Percentiles rank a stretch among this genome's conserved stretches.
These are phyloP conservation scores for Siderastrea radians DNA, from an alignment of 92 coral and sea anemone genomes.

Conservation along the genomic window DNA sequence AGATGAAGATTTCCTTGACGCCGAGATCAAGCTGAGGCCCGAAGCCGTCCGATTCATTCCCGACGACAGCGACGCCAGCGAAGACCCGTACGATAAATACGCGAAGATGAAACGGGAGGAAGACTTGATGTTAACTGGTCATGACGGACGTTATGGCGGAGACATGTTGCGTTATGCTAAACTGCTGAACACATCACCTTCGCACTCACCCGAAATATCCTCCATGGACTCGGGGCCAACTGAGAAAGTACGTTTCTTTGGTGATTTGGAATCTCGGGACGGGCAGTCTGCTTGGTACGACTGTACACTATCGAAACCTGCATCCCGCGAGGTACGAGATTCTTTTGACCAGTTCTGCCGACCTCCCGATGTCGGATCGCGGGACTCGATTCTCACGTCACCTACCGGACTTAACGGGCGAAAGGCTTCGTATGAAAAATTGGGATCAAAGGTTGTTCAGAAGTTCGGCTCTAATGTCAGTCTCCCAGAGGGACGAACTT, in stretches of 20 bases:
- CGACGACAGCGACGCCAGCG: constrained; percentile 63
- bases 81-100: constrained; percentile 44
- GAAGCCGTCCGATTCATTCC: constrained; percentile 91
- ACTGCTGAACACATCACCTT: constrained; percentile 28
- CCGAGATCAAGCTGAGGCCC: constrained; percentile 87
- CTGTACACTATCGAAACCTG: constrained; percentile 88
- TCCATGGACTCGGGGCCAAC: constrained; percentile 26
- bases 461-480: constrained; percentile 85
- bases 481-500: constrained; percentile 72
- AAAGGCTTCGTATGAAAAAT: constrained; percentile 79
- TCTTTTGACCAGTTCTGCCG: constrained; percentile 96
- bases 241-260: constrained; percentile 87
- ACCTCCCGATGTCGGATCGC: constrained; percentile 86
- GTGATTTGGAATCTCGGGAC: constrained; percentile 67
- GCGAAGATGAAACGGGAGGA: constrained; percentile 73
- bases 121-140: constrained; percentile 71
- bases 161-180: constrained; percentile 77
- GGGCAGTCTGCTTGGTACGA: constrained; percentile 90
- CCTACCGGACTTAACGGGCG: constrained; percentile 54
- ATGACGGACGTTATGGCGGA: constrained; percentile 77
- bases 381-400: constrained; percentile 84
- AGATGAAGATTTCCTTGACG: constrained; percentile 87
- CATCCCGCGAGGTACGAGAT: constrained; percentile 96
- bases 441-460: constrained; percentile 76
- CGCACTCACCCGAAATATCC: constrained; percentile 56